Evolutionary conservation across 2,113 vertebrate species (phyloP), one percentile per base, ranked within the genome.

Genomic region (Phasianus colchicus): DNA sequence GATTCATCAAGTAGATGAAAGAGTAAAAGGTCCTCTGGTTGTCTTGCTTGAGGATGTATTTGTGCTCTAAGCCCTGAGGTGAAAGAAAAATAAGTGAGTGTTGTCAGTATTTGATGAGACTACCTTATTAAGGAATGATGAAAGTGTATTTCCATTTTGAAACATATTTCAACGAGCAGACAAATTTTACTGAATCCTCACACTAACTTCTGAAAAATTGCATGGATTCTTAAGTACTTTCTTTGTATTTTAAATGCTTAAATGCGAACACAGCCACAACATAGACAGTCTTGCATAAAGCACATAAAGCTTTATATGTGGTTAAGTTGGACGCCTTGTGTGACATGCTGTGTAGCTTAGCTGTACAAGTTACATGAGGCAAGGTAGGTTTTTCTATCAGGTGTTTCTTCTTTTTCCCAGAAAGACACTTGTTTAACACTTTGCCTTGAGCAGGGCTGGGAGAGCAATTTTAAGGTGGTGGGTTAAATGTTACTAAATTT

Each of bases 121-220:
- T 4, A 71, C 1, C 55, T 73, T 70, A 30, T 54, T 6, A 24
- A 50, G 80, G 67, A 61, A 10, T 70, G 6, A 32, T 57, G 14
- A 3, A 77, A 74, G 27, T 42, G 8, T 4, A 6, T 29, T 73
- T 65, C 32, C 15, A 1, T 69, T 77, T 74, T 78, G 36, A 71
- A 36, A 47, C 0, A 0, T 71, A 2, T 64, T 50, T 87, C 15
- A 42, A 6, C 13, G 19, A 27, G 21, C 11, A 48, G n/a, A 20
- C 9, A 30, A 1, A 1, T 66, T 54, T 84, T 92, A 57, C 42
- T 75, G 15, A 38, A 48, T 87, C 47, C 3, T 10, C 2, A 15
- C 12, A 4, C 29, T n/a, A 36, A 18, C 20, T 80, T 67, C 9
- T 47, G 58, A 36, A 74, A 57, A 47, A 30, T 14, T 66, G 8